Conservation (phyloP, 2,888 invertebrate genomes). For the Panzeria rudis region DNA sequence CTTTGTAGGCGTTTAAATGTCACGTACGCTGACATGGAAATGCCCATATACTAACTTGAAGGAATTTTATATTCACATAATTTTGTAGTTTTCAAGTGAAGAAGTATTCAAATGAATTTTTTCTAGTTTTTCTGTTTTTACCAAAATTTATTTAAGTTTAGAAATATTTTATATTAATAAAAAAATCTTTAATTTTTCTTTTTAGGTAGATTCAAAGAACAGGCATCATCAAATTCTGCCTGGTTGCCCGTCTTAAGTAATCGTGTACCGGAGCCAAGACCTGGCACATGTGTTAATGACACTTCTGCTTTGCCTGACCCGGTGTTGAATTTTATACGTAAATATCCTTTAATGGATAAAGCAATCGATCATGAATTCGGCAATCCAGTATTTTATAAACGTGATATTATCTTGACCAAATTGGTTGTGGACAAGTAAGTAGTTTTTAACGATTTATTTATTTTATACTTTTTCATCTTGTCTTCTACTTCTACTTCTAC, state of each 20-base stretch:
- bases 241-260: conserved; percentile 97
- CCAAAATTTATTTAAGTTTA: too few species aligned
- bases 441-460: conserved; percentile 53
- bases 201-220: conserved; percentile 92
- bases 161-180: too few species aligned
- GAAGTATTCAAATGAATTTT: too few species aligned
- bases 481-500: conserved; percentile 22
- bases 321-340: conserved; percentile 97
- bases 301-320: conserved; percentile 95
- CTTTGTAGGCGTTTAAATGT: too few species aligned
- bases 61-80: too few species aligned
- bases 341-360: conserved; percentile 98
- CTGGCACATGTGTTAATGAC: conserved; percentile 97
- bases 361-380: conserved; percentile 97
- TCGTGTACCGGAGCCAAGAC: conserved; percentile 95
- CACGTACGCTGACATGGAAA: too few species aligned
- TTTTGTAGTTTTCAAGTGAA: too few species aligned
- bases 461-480: conserved; percentile 27
- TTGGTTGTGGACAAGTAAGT: conserved; percentile 92
- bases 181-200: conserved; percentile 58
- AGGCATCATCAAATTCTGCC: conserved; percentile 95
- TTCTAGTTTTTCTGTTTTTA: too few species aligned
- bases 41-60: too few species aligned
- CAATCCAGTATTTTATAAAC: conserved; percentile 96
- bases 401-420: conserved; percentile 95